Base-by-base conservation (phyloP, 2,797 vertebrate genomes). In the Gadopsis bispinosus region DNA sequence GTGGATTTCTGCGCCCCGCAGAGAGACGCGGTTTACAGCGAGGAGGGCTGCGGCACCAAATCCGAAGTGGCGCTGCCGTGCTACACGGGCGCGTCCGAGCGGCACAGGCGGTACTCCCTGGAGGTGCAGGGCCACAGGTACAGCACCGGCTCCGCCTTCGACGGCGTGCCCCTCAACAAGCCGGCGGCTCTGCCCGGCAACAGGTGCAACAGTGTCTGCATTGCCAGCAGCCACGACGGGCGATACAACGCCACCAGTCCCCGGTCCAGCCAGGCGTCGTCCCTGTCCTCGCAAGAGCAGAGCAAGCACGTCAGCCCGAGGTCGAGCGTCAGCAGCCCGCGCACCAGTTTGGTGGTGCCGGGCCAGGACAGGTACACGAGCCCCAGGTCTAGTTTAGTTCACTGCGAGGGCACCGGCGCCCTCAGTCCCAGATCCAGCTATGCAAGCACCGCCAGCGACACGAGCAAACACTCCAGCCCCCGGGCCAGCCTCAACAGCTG, bases 1-100 rank as follows among this genome's bases (percentile, higher is more conserved):
- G 91, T 94, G 92, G 95, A 96, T 90, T 95, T 94, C 47, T 96
- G 96, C 39, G 91, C 94, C 69, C 94, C 94, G n/a, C 93, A 94
- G 61, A 91, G 94, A 79, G 95, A 95, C 89, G 89, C 89, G 29
- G 90, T 85, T 69, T 94, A 93, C 73, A 75, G 70, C 1, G 95
- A 95, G 77, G 94, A 95, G 43, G 88, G 93, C 86, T 96, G 95
- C 33, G 95, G 95, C 93, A 94, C 96, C 91, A 95, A 95, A 85
- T 97, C 96, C 58, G 97, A 97, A 76, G 96, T 97, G 92, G 97
- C 97, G 48, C 74, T 97, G 90, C 97, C 97, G 63, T 97, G 97
- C 86, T 97, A 97, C 93, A 94, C 94, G 37, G 96, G 96, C 68
- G 92, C 90, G 5, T 89, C 95, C 13, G 96, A 97, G 71, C 92